These are phyloP conservation scores for Tetrao urogallus DNA, from an alignment of 2,113 vertebrate genomes.

Conservation along the genomic window DNA sequence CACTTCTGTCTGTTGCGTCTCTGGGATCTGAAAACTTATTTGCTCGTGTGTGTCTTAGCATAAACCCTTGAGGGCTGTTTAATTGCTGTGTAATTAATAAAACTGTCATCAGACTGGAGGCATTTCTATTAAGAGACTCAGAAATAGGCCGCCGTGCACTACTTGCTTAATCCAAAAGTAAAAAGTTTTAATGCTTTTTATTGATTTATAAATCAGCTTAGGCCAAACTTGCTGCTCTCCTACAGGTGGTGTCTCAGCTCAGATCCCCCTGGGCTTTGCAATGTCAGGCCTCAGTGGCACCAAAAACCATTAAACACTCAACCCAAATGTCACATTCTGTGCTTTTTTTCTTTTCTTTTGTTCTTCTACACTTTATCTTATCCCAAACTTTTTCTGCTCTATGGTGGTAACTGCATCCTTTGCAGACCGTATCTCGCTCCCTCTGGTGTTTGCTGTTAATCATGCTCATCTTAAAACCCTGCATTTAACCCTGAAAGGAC, in stretches of 20 bases:
- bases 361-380: not conserved
- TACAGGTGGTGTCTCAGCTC: not conserved
- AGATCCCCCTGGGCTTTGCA: not conserved
- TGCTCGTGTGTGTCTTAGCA: not conserved
- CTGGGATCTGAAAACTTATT: not conserved
- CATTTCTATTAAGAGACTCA: not conserved
- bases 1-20: not conserved
- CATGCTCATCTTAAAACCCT: not conserved
- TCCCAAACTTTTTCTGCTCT: not conserved
- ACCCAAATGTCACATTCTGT: not conserved
- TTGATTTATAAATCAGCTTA: no score
- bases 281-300: not conserved
- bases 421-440: not conserved
- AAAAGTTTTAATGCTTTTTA: no score
- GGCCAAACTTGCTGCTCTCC: not conserved
- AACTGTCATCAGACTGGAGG: not conserved
- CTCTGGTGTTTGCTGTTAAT: not conserved
- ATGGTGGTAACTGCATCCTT: not conserved
- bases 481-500: not conserved
- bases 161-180: no score
- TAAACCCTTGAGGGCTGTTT: not conserved
- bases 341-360: not conserved
- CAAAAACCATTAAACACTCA: not conserved
- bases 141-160: no score
- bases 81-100: constrained; percentile 43